Evolutionary conservation across 1,140 invertebrate species (phyloP).

Genomic region (Lasioglossum baleicum): DNA sequence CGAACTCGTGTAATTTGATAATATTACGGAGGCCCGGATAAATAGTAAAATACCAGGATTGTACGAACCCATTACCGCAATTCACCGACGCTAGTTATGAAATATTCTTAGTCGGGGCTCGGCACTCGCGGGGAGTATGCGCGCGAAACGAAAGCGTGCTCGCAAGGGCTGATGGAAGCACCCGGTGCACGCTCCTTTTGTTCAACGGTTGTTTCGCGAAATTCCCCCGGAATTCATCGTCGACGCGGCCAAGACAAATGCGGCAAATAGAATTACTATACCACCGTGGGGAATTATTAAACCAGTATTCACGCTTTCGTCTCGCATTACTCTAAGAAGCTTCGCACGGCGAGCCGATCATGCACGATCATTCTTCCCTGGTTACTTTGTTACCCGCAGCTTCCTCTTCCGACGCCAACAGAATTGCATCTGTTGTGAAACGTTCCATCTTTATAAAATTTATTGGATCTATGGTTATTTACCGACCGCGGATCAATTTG

Average conservation of each 20-base stretch:
- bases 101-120: slow-evolving; percentile 21
- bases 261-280: slow-evolving; percentile 29
- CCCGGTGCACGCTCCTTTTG: slow-evolving; percentile 25
- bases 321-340: not conserved
- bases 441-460: too few species aligned
- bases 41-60: slow-evolving; percentile 23
- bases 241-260: slow-evolving; percentile 31
- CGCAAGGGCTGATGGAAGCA: slow-evolving; percentile 12
- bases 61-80: slow-evolving; percentile 24
- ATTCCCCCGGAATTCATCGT: slow-evolving; percentile 31
- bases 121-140: not conserved
- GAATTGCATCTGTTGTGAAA: too few species aligned
- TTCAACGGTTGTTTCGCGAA: slow-evolving; percentile 36
- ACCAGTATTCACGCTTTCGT: not conserved
- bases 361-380: not conserved
- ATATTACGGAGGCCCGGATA: slow-evolving; percentile 10
- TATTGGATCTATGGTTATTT: too few species aligned
- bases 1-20: slow-evolving; percentile 14
- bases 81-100: slow-evolving; percentile 30
- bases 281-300: slow-evolving; percentile 28
- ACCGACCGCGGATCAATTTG: too few species aligned
- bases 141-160: not conserved
- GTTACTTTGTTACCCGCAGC: too few species aligned
- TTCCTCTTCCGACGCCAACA: too few species aligned
- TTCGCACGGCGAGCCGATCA: not conserved